These are phyloP conservation scores for Kuschelorhynchus macadamiae DNA, from an alignment of 2,888 invertebrate genomes.

Conservation along the genomic window DNA sequence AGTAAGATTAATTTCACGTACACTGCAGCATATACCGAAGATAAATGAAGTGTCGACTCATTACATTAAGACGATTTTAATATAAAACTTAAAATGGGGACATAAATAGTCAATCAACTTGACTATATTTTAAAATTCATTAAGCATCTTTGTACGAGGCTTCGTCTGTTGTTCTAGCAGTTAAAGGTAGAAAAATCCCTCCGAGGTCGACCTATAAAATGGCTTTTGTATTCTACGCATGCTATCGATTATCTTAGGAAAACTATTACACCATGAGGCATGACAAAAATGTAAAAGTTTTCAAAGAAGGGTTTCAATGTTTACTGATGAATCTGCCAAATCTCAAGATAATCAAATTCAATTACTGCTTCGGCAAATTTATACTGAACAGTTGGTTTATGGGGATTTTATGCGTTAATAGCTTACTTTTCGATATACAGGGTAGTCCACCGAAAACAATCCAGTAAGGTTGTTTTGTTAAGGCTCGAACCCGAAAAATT, in stretches of 20 bases:
- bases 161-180: constrained; percentile 39
- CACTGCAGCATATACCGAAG: too few relatives aligned
- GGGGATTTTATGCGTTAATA: too few relatives aligned
- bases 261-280: constrained; percentile 50
- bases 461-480: too few relatives aligned
- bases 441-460: too few relatives aligned
- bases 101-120: constrained; percentile 2
- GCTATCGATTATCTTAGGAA: constrained; percentile 50
- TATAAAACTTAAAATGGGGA: background rate
- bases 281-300: constrained; percentile 48
- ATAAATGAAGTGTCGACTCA: background rate
- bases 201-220: constrained; percentile 47
- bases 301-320: constrained; percentile 40
- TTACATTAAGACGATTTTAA: background rate
- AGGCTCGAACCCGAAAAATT: too few relatives aligned
- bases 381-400: background rate
- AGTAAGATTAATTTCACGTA: background rate
- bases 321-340: constrained; percentile 48
- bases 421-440: too few relatives aligned
- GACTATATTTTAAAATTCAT: constrained; percentile 38
- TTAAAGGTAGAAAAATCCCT: constrained; percentile 49
- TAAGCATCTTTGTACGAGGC: constrained; percentile 29
- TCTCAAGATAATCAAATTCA: constrained; percentile 48
- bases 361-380: constrained; percentile 30
- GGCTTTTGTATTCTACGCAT: constrained; percentile 48